A percentile compares a stretch with the other conserved stretches of the same genome.
Conservation (phyloP, 2,113 vertebrate genomes). For the Erpornis zantholeuca region DNA sequence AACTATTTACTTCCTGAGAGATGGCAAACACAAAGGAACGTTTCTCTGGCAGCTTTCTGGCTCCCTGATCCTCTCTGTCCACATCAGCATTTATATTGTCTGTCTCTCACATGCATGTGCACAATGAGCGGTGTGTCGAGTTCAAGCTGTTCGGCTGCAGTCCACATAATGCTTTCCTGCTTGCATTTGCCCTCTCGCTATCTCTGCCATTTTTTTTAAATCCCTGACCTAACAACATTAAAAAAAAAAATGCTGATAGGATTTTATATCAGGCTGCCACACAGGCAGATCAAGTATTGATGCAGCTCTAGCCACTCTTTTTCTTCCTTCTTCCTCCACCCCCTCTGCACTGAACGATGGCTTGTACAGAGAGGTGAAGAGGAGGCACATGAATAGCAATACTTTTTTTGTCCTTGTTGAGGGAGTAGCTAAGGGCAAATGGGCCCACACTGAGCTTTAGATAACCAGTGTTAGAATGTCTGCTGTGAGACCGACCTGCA, state of each 20-base stretch:
- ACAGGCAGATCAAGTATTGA: background rate
- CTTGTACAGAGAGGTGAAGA: background rate
- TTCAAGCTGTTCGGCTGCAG: background rate
- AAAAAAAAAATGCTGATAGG: background rate
- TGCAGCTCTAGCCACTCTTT: background rate
- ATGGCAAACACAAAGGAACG: conserved; percentile 35
- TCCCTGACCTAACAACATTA: background rate
- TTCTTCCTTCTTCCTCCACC: background rate
- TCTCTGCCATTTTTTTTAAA: background rate
- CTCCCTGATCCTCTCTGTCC: background rate
- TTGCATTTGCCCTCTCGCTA: background rate
- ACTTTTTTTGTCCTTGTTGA: background rate
- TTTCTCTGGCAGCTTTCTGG: conserved; percentile 13
- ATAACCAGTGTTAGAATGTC: background rate
- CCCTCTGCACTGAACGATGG: background rate
- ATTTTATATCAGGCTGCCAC: background rate
- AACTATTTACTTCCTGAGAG: conserved; percentile 28
- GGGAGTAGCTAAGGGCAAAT: background rate
- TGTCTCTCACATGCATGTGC: background rate
- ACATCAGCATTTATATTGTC: conserved; percentile 11
- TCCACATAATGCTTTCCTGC: background rate
- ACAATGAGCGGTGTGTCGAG: background rate
- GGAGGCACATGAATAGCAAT: background rate
- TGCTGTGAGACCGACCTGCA: background rate
- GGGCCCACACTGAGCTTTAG: background rate